Evolutionary conservation across 2,888 invertebrate species (phyloP), one percentile per base, ranked within the genome.

Genomic region (Autographa pulchrina): DNA sequence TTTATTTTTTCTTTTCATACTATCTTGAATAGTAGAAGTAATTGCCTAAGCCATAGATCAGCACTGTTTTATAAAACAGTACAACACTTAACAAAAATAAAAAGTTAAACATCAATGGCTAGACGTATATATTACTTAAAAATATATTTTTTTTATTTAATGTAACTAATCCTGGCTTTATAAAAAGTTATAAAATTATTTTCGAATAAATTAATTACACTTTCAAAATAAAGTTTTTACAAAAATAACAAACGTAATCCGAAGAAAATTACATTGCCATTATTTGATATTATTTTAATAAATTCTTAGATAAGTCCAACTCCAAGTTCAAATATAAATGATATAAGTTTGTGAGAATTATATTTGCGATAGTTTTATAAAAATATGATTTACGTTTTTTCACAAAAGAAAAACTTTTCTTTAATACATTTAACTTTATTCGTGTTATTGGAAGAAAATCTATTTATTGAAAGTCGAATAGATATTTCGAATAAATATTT

Each of bases 291-390:
- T 3, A 63, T 68, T 74, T 62, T 48, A 43, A 68, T 70, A 35
- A 64, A 61, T 66, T 65, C 41, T 58, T 31, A 60, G 60, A 70
- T 61, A 56, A 56, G 64, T 61, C 62, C 16, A 13, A 66, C 25
- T 35, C 59, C 25, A 41, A 70, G 38, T 70, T 59, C 41, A 70
- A 79, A 80, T 80, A 80, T 71, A 68, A 79, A 75, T 77, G 25
- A 75, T 81, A 75, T 60, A 81, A 66, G 70, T 82, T 81, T 72
- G 73, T 54, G 64, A 75, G 78, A 80, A 79, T 75, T 60, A 65
- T 75, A 72, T 77, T 78, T 70, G 31, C 58, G 63, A 70, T 74
- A 63, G 58, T 67, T 72, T 75, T 64, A 61, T 72, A 65, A 68
- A 72, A 74, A 78, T 63, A 59, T 68, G 52, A 72, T 72, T 71